phyloP scores from a whole-genome alignment of 2,888 invertebrate genomes.

The Blastobasis lacticolella region DNA sequence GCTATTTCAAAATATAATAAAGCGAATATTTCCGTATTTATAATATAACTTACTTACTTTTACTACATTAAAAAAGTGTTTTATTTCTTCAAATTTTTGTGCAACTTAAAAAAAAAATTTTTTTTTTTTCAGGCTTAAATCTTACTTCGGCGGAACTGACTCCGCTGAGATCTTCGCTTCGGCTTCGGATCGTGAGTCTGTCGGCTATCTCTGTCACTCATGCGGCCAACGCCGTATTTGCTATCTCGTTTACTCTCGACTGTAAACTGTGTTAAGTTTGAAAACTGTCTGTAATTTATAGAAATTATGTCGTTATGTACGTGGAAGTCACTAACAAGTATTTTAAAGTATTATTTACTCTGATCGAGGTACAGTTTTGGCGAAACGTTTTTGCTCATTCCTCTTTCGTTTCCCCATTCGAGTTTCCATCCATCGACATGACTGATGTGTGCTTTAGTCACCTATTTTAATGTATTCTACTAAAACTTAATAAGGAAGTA shows the following conservation, averaged over 20 bases:
- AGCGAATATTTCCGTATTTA: too few relatives aligned
- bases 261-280: slow-evolving; percentile 34
- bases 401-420: slow-evolving; percentile 14
- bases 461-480: slow-evolving; percentile 19
- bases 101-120: neutral
- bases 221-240: slow-evolving; percentile 39
- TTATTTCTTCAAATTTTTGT: neutral
- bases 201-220: slow-evolving; percentile 63
- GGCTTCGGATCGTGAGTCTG: slow-evolving; percentile 30
- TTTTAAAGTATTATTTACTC: too few relatives aligned
- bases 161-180: slow-evolving; percentile 27
- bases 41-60: too few relatives aligned
- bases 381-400: slow-evolving; percentile 35
- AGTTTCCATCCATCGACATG: slow-evolving; percentile 60
- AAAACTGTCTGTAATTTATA: slow-evolving; percentile 25
- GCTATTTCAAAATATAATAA: too few relatives aligned
- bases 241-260: slow-evolving; percentile 52
- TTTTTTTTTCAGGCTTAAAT: slow-evolving; percentile 38
- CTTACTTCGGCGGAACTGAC: slow-evolving; percentile 39
- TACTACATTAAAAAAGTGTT: too few relatives aligned
- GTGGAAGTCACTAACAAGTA: slow-evolving; percentile 29
- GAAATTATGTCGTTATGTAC: slow-evolving; percentile 2
- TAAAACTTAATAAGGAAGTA: slow-evolving; percentile 8
- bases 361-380: slow-evolving; percentile 9
- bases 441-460: slow-evolving; percentile 24